Conservation (phyloP, 2,797 vertebrate genomes). For the Sebastes matsubarae region DNA sequence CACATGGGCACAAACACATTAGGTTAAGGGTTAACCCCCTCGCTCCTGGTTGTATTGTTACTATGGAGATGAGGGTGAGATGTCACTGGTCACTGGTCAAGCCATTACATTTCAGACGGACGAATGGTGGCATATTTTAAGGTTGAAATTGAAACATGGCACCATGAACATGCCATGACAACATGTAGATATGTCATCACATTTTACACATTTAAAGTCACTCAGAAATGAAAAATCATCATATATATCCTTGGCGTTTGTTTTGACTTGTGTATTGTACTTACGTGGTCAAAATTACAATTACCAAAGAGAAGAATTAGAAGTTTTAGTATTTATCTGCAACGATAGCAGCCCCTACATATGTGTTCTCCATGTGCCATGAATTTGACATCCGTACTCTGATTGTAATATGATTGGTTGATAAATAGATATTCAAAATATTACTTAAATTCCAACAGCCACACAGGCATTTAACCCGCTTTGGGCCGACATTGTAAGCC, state of each 20-base stretch:
- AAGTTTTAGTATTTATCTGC: neutral
- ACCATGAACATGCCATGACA: neutral
- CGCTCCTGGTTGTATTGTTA: slow-evolving; percentile 65
- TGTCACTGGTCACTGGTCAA: slow-evolving; percentile 60
- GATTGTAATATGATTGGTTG: neutral
- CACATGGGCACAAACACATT: slow-evolving; percentile 29
- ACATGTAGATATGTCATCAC: neutral
- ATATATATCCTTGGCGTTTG: neutral
- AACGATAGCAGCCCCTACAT: neutral
- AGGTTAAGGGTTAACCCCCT: slow-evolving; percentile 77
- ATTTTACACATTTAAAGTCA: neutral
- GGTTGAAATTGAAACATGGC: neutral
- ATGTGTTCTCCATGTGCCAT: neutral
- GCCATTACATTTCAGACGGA: slow-evolving; percentile 31
- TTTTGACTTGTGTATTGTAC: neutral
- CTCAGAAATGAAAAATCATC: too few species aligned
- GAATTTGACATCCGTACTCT: neutral
- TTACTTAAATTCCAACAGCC: neutral
- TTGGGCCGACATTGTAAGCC: neutral
- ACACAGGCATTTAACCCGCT: neutral
- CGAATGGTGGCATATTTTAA: neutral
- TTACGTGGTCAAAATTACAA: neutral
- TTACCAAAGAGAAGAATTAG: neutral
- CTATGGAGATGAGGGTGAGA: slow-evolving; percentile 78
- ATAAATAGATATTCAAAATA: neutral